A percentile compares a stretch with the other conserved stretches of the same genome.
These are phyloP conservation scores for Reinhardtius hippoglossoides DNA, from an alignment of 2,113 vertebrate genomes.

Conservation along the genomic window DNA sequence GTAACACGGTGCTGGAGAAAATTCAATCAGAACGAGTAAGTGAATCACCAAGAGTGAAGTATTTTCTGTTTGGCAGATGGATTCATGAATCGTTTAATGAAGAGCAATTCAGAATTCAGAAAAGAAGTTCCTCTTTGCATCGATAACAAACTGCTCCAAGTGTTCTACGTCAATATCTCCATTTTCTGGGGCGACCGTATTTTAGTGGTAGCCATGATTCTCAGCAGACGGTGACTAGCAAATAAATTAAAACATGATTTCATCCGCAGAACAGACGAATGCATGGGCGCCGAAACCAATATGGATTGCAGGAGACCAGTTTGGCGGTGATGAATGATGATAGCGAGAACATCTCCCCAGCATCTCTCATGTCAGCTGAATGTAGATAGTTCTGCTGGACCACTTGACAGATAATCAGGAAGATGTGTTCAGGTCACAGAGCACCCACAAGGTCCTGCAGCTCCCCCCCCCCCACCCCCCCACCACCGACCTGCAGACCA, in stretches of 20 bases:
- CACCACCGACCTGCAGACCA: conserved; percentile 23
- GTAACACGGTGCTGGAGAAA: not conserved
- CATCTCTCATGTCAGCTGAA: conserved; percentile 42
- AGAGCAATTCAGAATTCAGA: not conserved
- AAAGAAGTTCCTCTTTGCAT: not conserved
- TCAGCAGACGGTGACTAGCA: too few relatives aligned
- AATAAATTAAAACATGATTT: not conserved
- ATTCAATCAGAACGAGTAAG: not conserved
- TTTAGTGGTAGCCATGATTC: too few relatives aligned
- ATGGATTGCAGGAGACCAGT: conserved; percentile 21
- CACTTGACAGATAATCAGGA: conserved; percentile 58
- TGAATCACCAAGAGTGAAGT: not conserved
- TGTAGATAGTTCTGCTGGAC: conserved; percentile 38
- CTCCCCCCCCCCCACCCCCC: conserved; percentile 6
- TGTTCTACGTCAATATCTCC: too few relatives aligned
- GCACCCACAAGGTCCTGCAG: conserved; percentile 29
- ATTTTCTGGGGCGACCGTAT: too few relatives aligned
- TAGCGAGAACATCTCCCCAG: conserved; percentile 12
- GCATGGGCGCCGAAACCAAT: conserved; percentile 11
- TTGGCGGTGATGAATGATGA: conserved; percentile 47
- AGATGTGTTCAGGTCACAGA: conserved; percentile 63
- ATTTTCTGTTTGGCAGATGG: not conserved
- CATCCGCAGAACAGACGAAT: conserved; percentile 20
- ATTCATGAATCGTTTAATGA: not conserved
- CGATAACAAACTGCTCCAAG: not conserved